Evolutionary conservation across 1,140 invertebrate genomes (phyloP), one percentile per base, ranked within the genome.

Genomic region (Euura saliciscinereae): DNA sequence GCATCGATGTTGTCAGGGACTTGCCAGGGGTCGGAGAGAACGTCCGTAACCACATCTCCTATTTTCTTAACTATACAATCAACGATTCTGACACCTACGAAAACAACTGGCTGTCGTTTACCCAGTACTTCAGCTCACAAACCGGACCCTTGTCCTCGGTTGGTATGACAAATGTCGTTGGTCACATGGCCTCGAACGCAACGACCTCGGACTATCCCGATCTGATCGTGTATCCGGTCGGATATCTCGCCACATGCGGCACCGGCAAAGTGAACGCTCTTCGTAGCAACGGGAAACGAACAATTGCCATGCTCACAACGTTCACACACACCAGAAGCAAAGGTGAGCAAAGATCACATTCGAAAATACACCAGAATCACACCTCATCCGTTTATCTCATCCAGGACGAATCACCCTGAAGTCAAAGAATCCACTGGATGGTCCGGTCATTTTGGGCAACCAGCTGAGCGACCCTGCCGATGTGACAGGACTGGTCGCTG

Each of bases 101-200:
- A 45, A 28, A 79, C 44, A 74, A 76, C 72, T 13, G 59, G 4
- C 2, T 43, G 0, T 76, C 68, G 4, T 73, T 74, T 0, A 44
- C 71, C 6, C 4, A 74, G 2, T 88, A 88, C 67, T 4, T 86
- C 0, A 4, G 11, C 44, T 44, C 93, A 92, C 88, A 90, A 91
- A 76, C 93, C 82, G 94, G 94, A 6, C 89, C 95, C 0, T 91
- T 95, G 91, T 93, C 93, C 7, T 92, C 92, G 4, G 93, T 93
- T 6, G 94, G 92, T 85, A 71, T 92, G 74, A 89, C 89, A 2
- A 90, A 91, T 80, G 87, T 92, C 0, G 91, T 90, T 0, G 91
- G 88, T 1, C 88, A 91, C 59, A 77, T 92, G 3, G 88, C 91
- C 59, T 91, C 91, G 0, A 87, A 87, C 2, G 88, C 88, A 28